A percentile compares a stretch with the other conserved stretches of the same genome.
These are phyloP conservation scores for Polydrusus pterygomalis DNA, from an alignment of 2,888 invertebrate genomes.

Conservation along the genomic window DNA sequence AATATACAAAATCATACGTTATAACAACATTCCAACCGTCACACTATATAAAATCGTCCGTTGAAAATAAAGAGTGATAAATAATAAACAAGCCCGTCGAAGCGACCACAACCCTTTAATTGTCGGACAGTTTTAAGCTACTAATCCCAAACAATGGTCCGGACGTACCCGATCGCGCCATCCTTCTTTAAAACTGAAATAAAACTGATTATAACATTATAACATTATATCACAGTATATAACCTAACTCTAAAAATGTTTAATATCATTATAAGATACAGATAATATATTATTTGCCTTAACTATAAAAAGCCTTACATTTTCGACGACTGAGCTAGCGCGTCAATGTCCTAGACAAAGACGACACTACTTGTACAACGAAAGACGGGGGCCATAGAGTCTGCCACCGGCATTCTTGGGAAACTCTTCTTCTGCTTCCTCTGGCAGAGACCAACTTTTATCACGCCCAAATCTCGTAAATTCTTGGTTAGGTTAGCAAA, in stretches of 20 bases:
- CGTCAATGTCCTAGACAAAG: slow-evolving; percentile 33
- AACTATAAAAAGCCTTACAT: slow-evolving; percentile 49
- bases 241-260: slow-evolving; percentile 19
- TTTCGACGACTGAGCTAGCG: slow-evolving; percentile 40
- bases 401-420: neutral
- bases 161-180: slow-evolving; percentile 10
- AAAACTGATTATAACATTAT: slow-evolving; percentile 21
- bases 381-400: slow-evolving; percentile 31
- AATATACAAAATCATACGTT: neutral
- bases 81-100: neutral
- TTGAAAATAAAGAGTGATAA: neutral
- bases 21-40: slow-evolving; percentile 9
- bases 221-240: slow-evolving; percentile 31
- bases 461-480: slow-evolving; percentile 17
- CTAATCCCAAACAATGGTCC: slow-evolving; percentile 21
- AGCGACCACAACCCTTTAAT: slow-evolving; percentile 20
- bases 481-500: slow-evolving; percentile 7
- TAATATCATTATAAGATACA: slow-evolving; percentile 26
- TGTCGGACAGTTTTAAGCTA: neutral
- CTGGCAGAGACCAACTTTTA: slow-evolving; percentile 1
- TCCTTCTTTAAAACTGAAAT: neutral
- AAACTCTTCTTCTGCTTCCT: neutral
- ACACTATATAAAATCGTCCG: too few species aligned
- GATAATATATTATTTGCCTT: slow-evolving; percentile 40
- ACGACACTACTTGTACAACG: slow-evolving; percentile 35